A percentile compares a stretch with the other conserved stretches of the same genome.
phyloP scores from a whole-genome alignment of 2,113 vertebrate species.

The Electrona antarctica region DNA sequence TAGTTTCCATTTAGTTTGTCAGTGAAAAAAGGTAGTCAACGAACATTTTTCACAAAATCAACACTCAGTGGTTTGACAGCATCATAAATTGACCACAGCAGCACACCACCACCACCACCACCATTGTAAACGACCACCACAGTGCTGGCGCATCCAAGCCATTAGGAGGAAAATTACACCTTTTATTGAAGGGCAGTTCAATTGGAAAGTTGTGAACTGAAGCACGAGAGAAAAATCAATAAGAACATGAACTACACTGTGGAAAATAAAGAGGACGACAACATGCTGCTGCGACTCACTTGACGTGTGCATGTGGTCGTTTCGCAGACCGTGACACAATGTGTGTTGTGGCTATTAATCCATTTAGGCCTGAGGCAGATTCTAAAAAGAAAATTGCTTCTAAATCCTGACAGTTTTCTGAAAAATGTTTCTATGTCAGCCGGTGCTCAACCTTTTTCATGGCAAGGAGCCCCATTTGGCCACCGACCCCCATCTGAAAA shows the following conservation, averaged over 20 bases:
- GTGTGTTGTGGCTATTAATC: not conserved
- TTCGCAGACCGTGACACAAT: conserved; percentile 5
- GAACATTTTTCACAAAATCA: no score
- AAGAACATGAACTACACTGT: not conserved
- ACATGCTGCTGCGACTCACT: not conserved
- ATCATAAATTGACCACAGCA: not conserved
- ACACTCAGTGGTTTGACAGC: not conserved
- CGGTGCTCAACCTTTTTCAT: no score
- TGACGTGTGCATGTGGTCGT: not conserved
- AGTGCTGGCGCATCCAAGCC: not conserved
- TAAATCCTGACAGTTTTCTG: no score
- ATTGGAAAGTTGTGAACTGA: conserved; percentile 1
- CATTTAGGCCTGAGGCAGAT: no score
- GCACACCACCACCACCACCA: not conserved
- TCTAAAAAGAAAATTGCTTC: not conserved
- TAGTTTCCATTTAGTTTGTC: no score
- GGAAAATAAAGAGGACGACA: conserved; percentile 10
- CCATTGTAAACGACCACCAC: not conserved
- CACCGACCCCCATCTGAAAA: no score
- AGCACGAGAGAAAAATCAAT: conserved; percentile 14
- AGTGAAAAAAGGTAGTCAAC: no score
- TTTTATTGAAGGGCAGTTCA: conserved; percentile 3
- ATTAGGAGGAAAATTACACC: conserved; percentile 9
- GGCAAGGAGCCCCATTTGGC: no score
- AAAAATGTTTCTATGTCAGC: no score